Base-by-base conservation (phyloP, 2,113 vertebrate species). In the Festucalex cinctus region DNA sequence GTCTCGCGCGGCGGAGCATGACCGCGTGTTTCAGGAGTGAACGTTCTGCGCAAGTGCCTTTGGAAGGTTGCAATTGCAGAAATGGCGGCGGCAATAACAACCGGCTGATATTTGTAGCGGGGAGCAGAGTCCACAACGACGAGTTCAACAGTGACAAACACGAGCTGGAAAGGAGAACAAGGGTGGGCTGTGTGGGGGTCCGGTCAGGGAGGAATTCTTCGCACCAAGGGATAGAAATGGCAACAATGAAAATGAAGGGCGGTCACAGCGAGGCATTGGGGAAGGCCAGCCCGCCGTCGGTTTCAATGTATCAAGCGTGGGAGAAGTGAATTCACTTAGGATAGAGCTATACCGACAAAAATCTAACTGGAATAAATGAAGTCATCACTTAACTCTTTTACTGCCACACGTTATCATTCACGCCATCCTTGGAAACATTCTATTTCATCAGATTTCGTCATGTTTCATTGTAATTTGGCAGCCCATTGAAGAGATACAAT, bases 301-400 rank as follows among this genome's bases (percentile, higher is more conserved):
- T 73, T 32, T 84, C 84, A 22, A 83, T 88, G 3, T 80, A 87
- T 75, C 90, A 91, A 58, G 91, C 90, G 0, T 92, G 92, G 91
- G 87, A 90, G 32, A 79, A 78, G 61, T 88, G 26, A 82, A 46
- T 43, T 65, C 13, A 62, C 35, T 65, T 19, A 17, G 3, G 17
- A 20, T 19, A 56, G 6, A 17, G 12, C 19, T 32, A 17, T 10
- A 56, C 14, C 7, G 6, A 54, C 12, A 2, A 54, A 54, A 54
- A 46, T 46, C 1, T 5, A 46, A 10, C 49, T 51, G 9, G 8
- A 22, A 20, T 22, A 51, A 51, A n/a, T 22, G n/a, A 20, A 3
- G 39, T 9, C 17, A 44, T 44, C 43, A 17, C 43, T n/a, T n/a
- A n/a, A n/a, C n/a, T n/a, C n/a, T n/a, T n/a, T n/a, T n/a, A n/a